Percentiles rank a stretch among this genome's conserved stretches.
phyloP scores from a whole-genome alignment of 2,888 invertebrate species.

The Acheta domesticus region DNA sequence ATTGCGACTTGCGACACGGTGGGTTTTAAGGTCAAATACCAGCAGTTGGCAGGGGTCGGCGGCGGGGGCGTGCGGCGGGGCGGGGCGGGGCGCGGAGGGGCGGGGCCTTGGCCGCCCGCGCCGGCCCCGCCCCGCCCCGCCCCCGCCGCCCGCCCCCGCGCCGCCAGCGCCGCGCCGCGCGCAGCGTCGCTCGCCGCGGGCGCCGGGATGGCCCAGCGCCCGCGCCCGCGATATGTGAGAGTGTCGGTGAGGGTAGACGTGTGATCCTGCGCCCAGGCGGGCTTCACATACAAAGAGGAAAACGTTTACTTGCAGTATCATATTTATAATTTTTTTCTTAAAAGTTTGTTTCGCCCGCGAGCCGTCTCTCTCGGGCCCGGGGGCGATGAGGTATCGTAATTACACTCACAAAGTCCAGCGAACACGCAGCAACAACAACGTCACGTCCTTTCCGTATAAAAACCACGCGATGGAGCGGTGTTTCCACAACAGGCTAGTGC shows the following conservation, averaged over 20 bases:
- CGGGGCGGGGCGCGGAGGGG: not conserved
- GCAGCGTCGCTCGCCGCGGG: no score
- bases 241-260: not conserved
- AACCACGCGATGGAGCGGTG: not conserved
- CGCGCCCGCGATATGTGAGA: not conserved
- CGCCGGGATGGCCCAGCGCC: no score
- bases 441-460: not conserved
- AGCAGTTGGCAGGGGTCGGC: not conserved
- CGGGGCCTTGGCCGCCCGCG: slow-evolving; percentile 28
- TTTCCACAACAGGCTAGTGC: not conserved
- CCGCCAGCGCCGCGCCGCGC: no score
- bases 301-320: not conserved
- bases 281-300: slow-evolving; percentile 7
- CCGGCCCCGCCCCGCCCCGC: slow-evolving; percentile 31
- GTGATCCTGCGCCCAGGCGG: not conserved
- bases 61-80: not conserved
- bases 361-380: not conserved
- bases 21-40: slow-evolving; percentile 29
- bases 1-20: slow-evolving; percentile 34
- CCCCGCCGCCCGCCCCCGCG: slow-evolving; percentile 26
- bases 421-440: not conserved
- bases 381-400: slow-evolving; percentile 7
- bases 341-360: not conserved
- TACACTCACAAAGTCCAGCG: slow-evolving; percentile 3
- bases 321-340: slow-evolving; percentile 7